Evolutionary conservation across 2,797 vertebrate genomes (phyloP), one percentile per base, ranked within the genome.

Genomic region (Parotocinclus haroldoi): DNA sequence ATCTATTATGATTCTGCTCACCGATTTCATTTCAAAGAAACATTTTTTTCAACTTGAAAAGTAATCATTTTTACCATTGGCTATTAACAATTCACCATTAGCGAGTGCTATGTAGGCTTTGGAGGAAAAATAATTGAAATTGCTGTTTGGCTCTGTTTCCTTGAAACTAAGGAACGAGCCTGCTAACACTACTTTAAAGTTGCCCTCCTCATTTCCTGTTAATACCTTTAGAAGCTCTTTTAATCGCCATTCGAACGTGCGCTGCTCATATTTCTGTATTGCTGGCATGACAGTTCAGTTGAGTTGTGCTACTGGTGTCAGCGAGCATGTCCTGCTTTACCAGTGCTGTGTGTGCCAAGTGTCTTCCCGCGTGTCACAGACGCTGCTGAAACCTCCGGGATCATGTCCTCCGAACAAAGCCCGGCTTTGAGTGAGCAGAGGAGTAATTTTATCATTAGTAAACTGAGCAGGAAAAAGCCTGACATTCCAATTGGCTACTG

Each of bases 391-490:
- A 80, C 79, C 74, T 75, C 70, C 65, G 72, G 81, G 83, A 84
- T 86, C 79, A 79, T 81, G 82, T 83, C 76, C 79, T 81, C 60
- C 48, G 48, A 80, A 90, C 87, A 90, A 90, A 87, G 80, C 67
- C 74, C 68, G 60, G 80, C 85, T 87, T 89, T 89, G 71, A 89
- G 79, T 53, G 50, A 73, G 73, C 54, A 66, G 67, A 76, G 74
- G 76, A 84, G 79, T 77, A 87, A 83, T 87, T 84, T 86, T 84
- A 88, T 89, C 84, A 87, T 88, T 85, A 86, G 85, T 87, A 87
- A 90, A 89, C 79, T 79, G 86, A 90, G 83, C 79, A 85, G 83
- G 83, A 85, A 85, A 86, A 84, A 71, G 71, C 63, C 75, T 82
- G 74, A 50, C 75, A 71, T 81, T 70, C 76, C 75, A 73, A 75